Evolutionary conservation across 2,113 vertebrate genomes (phyloP).

Genomic region (Tenrec ecaudatus): DNA sequence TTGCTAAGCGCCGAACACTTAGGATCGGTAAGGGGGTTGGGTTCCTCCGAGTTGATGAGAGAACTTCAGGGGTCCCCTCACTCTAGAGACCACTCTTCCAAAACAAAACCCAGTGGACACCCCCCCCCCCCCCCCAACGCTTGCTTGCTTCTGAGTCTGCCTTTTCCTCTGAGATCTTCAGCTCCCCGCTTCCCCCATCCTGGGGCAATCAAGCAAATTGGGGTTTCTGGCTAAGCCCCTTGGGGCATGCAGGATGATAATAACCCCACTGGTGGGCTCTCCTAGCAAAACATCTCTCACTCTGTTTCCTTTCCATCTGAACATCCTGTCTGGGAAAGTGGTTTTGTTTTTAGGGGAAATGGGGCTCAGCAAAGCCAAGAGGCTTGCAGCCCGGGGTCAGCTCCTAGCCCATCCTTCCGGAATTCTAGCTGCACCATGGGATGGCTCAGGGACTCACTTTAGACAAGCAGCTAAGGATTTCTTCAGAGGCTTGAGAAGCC

Average conservation of each 20-base stretch:
- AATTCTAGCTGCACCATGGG: background rate
- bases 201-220: background rate
- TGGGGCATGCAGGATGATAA: background rate
- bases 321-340: background rate
- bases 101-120: background rate
- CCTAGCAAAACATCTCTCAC: background rate
- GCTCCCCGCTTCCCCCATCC: background rate
- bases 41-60: background rate
- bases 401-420: background rate
- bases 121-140: background rate
- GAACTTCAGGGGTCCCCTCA: background rate
- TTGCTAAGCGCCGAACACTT: background rate
- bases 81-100: background rate
- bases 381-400: background rate
- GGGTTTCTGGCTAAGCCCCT: background rate
- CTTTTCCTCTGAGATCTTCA: background rate
- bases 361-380: background rate
- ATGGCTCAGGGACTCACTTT: background rate
- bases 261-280: constrained; percentile 36
- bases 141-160: background rate
- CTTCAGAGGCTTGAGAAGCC: background rate
- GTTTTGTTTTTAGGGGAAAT: constrained; percentile 17
- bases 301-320: background rate
- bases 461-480: background rate
- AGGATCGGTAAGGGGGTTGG: background rate